phyloP scores from a whole-genome alignment of 2,113 vertebrate genomes.

The Tachysurus fulvidraco region DNA sequence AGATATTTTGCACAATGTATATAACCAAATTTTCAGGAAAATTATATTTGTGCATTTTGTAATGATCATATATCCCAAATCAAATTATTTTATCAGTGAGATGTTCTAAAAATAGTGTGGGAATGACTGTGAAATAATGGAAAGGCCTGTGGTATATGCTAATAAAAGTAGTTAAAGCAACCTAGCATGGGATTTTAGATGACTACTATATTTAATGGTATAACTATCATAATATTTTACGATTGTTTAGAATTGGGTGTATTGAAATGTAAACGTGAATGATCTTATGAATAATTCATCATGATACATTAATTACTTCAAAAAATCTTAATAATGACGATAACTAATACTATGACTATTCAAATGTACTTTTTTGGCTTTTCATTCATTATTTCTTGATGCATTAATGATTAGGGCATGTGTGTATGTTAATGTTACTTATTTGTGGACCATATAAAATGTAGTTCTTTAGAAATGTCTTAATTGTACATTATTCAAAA shows the following conservation, averaged over 20 bases:
- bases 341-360: neutral
- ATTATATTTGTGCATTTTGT: too few relatives aligned
- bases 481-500: neutral
- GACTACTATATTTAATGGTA: neutral
- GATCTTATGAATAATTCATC: neutral
- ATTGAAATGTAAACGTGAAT: neutral
- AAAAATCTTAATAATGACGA: neutral
- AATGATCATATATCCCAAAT: too few relatives aligned
- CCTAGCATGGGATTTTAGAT: neutral
- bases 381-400: neutral
- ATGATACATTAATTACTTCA: neutral
- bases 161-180: neutral
- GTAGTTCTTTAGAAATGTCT: neutral
- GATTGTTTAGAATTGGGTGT: neutral
- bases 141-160: too few relatives aligned
- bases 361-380: neutral
- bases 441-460: neutral
- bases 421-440: neutral
- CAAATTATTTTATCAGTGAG: too few relatives aligned
- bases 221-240: neutral
- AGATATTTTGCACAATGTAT: too few relatives aligned
- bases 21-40: too few relatives aligned
- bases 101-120: too few relatives aligned
- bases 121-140: too few relatives aligned
- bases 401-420: neutral